Percentiles rank a stretch among this genome's conserved stretches.
phyloP scores from a whole-genome alignment of 2,888 invertebrate genomes.

The Papilio elwesi region DNA sequence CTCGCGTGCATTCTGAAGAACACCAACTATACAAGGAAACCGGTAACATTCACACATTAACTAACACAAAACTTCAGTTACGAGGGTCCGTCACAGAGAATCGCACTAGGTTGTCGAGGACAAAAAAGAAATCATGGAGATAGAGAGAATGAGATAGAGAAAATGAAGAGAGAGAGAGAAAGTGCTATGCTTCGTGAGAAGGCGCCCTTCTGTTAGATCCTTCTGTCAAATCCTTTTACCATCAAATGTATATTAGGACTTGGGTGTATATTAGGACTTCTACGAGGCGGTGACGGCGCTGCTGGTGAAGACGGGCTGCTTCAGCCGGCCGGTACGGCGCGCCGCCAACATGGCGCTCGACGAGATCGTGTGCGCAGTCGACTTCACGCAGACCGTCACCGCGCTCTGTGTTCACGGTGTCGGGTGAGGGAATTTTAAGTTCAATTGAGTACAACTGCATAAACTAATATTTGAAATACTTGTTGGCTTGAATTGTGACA shows the following conservation, averaged over 20 bases:
- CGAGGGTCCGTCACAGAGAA: too few species aligned
- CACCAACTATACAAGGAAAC: slow-evolving; percentile 78
- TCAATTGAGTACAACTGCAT: not conserved
- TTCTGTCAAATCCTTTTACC: not conserved
- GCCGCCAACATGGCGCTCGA: slow-evolving; percentile 89
- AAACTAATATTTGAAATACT: too few species aligned
- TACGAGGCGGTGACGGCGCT: slow-evolving; percentile 87
- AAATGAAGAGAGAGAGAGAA: too few species aligned
- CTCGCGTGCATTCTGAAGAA: slow-evolving; percentile 68
- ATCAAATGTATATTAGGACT: not conserved
- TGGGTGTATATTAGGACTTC: slow-evolving; percentile 82
- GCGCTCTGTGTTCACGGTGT: slow-evolving; percentile 77
- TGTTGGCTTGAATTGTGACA: too few species aligned
- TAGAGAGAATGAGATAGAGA: too few species aligned
- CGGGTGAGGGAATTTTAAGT: slow-evolving; percentile 50
- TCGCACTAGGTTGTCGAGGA: too few species aligned
- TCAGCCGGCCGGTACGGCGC: slow-evolving; percentile 88
- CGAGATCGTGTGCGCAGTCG: slow-evolving; percentile 87
- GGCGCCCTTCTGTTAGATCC: too few species aligned
- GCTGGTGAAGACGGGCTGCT: slow-evolving; percentile 88
- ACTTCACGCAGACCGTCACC: slow-evolving; percentile 82
- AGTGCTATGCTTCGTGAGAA: too few species aligned
- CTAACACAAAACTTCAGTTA: too few species aligned
- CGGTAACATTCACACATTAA: slow-evolving; percentile 54
- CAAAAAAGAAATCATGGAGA: too few species aligned